Base-by-base conservation (phyloP, 2,888 invertebrate genomes). In the Tribolium freemani region DNA sequence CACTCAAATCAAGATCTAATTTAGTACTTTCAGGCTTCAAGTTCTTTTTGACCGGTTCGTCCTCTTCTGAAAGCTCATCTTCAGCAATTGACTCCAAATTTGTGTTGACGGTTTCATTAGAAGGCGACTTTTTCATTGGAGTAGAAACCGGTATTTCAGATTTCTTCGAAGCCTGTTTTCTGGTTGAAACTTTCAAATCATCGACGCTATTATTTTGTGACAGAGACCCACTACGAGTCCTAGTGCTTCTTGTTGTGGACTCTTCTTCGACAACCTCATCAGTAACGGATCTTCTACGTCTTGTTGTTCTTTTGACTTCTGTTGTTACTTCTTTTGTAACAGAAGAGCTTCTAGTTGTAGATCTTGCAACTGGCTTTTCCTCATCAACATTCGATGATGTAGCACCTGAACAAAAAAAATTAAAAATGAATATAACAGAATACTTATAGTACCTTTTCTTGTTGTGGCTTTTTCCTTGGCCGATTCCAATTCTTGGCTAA, bases 1-100 rank as follows among this genome's bases (percentile, higher is more conserved):
- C 16, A 13, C 63, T 63, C n/a, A 63, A 16, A 51, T 63, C 63
- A 51, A 63, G 16, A 38, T 63, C 63, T 3, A 63, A 38, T 63
- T 63, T 63, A 5, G 5, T n/a, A 16, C 31, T 38, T 20, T 63
- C 63, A 26, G 5, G 26, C 26, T 26, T 26, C 26, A 26, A 26
- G 5, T 3, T 5, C 26, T 26, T 26, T 26, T 26, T 26, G 3
- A 26, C 26, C 0, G 56, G 38, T 2, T 45, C 30, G 21, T 45
- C 45, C 21, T n/a, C 26, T 26, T 26, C 26, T 26, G 26, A 5
- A 5, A 3, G 5, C 3, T 58, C 58, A 20, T 61, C 13, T 10
- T 61, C 63, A 38, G 31, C 63, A 51, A 63, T 53, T n/a, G 63
- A 38, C 10, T 61, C 48, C 13, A 61, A 50, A 4, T 13, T 11